These are phyloP conservation scores for Ceriagrion tenellum DNA, from an alignment of 2,888 invertebrate genomes.

Conservation along the genomic window DNA sequence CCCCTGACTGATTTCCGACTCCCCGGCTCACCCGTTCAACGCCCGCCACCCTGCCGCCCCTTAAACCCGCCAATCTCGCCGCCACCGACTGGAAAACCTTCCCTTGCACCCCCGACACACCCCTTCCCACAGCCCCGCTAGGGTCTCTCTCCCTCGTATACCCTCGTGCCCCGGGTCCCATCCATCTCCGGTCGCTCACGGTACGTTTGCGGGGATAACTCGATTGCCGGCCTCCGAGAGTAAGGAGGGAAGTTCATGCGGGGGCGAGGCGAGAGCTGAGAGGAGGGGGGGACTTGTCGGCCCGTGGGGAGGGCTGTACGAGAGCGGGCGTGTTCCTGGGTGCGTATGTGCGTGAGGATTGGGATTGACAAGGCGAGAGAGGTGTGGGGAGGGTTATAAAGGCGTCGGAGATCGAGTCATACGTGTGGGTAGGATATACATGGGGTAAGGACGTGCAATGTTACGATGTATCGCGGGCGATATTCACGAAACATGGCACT, in stretches of 20 bases:
- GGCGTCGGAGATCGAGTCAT: neutral
- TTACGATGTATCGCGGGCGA: neutral
- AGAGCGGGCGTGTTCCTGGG: neutral
- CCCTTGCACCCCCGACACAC: neutral
- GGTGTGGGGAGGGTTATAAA: neutral
- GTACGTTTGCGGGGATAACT: slow-evolving; percentile 47
- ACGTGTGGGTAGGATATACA: neutral
- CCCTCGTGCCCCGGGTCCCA: neutral
- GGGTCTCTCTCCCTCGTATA: neutral
- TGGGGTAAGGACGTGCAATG: neutral
- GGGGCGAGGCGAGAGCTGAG: neutral
- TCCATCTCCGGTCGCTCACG: slow-evolving; percentile 24
- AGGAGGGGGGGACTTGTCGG: neutral
- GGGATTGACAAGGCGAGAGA: neutral
- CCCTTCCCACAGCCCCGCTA: neutral
- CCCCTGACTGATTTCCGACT: too few relatives aligned
- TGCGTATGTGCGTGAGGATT: neutral
- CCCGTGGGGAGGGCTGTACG: neutral
- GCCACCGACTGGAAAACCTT: slow-evolving; percentile 7
- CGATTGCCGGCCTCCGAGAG: slow-evolving; percentile 31
- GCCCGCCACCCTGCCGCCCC: neutral
- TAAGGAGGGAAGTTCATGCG: neutral
- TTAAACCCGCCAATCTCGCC: neutral
- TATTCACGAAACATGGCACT: too few relatives aligned
- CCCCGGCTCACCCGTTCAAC: neutral